A percentile compares a stretch with the other conserved stretches of the same genome.
Evolutionary conservation across 2,888 invertebrate species (phyloP).

Genomic region (Formica aserva): DNA sequence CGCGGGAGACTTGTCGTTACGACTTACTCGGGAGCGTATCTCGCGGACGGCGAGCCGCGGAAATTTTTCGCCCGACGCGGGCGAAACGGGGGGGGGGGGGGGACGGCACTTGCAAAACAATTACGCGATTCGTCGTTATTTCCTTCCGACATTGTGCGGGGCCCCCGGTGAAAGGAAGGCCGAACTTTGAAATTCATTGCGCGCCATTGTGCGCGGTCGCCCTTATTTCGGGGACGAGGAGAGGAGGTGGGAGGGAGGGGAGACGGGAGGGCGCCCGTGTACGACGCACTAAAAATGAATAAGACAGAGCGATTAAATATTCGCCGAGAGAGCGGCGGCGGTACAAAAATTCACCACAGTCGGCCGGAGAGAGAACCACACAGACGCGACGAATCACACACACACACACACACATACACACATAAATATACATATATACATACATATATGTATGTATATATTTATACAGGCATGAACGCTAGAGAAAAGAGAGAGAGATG

Average conservation of each 20-base stretch:
- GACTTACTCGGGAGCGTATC: constrained; percentile 38
- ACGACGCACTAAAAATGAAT: constrained; percentile 61
- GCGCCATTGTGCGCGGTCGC: constrained; percentile 43
- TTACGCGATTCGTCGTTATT: constrained; percentile 55
- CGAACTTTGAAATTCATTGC: constrained; percentile 56
- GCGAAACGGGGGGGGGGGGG: constrained; percentile 14
- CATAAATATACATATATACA: background rate
- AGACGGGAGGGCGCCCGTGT: background rate
- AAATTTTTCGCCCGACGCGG: constrained; percentile 45
- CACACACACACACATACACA: background rate
- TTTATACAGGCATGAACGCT: background rate
- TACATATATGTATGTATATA: background rate
- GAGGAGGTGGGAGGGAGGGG: background rate
- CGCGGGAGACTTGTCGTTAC: constrained; percentile 7
- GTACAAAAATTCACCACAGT: constrained; percentile 60
- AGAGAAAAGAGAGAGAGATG: constrained; percentile 36
- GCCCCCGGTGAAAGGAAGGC: constrained; percentile 43
- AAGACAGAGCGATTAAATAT: constrained; percentile 64
- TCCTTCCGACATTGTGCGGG: constrained; percentile 47
- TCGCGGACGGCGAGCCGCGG: constrained; percentile 22
- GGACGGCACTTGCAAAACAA: constrained; percentile 47
- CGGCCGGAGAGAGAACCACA: background rate
- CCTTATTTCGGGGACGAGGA: constrained; percentile 43
- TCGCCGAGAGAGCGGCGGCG: constrained; percentile 51
- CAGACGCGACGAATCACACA: background rate